Evolutionary conservation across 2,113 vertebrate species (phyloP).

Genomic region (Indicator maculatus): DNA sequence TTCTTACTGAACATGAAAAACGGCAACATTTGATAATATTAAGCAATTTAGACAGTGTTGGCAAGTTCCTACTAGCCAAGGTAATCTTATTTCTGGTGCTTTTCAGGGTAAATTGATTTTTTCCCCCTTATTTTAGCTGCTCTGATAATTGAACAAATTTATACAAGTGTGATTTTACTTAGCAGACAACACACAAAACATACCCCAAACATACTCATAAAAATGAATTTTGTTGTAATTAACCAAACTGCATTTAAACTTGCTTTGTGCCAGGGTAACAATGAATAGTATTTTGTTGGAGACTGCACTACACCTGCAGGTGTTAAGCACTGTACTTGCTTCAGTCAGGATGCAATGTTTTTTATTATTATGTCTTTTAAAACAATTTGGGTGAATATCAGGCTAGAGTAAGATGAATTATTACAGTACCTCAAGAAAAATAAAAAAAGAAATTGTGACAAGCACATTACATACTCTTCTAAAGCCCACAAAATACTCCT

Average conservation of each 20-base stretch:
- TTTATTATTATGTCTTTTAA: slow-evolving; percentile 27
- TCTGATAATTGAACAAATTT: slow-evolving; percentile 79
- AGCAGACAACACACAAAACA: slow-evolving; percentile 70
- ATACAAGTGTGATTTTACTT: slow-evolving; percentile 77
- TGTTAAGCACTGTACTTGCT: slow-evolving; percentile 69
- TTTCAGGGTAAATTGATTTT: slow-evolving; percentile 80
- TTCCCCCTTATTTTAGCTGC: slow-evolving; percentile 53
- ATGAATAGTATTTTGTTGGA: slow-evolving; percentile 73
- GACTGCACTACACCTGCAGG: slow-evolving; percentile 75
- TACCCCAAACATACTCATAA: slow-evolving; percentile 71
- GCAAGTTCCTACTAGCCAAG: slow-evolving; percentile 71
- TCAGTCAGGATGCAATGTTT: slow-evolving; percentile 52
- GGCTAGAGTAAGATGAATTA: not conserved
- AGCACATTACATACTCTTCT: not conserved
- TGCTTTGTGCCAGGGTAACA: slow-evolving; percentile 59
- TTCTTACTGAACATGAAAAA: slow-evolving; percentile 59
- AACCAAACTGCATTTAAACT: slow-evolving; percentile 74
- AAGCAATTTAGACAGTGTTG: slow-evolving; percentile 67
- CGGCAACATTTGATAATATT: slow-evolving; percentile 66
- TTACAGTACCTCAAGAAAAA: slow-evolving; percentile 30
- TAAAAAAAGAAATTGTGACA: slow-evolving; percentile 19
- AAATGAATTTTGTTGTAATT: slow-evolving; percentile 78
- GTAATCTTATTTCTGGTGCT: slow-evolving; percentile 77
- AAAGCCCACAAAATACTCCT: not conserved
- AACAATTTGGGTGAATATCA: slow-evolving; percentile 48